Percentiles rank a stretch among this genome's conserved stretches.
Conservation (phyloP, 2,888 invertebrate genomes). For the Drosophila neotestacea region DNA sequence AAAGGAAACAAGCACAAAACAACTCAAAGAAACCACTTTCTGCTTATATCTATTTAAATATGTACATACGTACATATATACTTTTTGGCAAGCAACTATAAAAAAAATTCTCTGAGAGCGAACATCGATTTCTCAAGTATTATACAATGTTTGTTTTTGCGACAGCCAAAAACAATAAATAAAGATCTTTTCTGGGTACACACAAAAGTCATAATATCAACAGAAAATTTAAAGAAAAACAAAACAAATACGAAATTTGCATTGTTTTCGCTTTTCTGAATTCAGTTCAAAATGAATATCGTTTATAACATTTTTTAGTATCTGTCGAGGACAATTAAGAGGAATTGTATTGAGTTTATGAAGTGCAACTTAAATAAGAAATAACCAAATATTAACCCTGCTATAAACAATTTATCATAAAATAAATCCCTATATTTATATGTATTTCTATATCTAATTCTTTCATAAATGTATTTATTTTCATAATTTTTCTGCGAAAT, state of each 20-base stretch:
- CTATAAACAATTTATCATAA: too few species aligned
- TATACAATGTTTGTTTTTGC: constrained; percentile 35
- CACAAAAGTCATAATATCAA: constrained; percentile 10
- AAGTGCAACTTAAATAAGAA: too few species aligned
- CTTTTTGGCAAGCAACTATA: constrained; percentile 53
- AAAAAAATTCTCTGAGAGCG: constrained; percentile 23
- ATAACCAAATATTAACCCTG: neutral
- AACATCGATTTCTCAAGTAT: constrained; percentile 32
- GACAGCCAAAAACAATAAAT: constrained; percentile 3
- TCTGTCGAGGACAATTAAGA: constrained; percentile 1
- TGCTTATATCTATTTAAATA: neutral
- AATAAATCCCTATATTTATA: too few species aligned
- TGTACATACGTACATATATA: constrained; percentile 16
- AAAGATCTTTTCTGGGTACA: constrained; percentile 13
- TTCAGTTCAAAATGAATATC: constrained; percentile 10
- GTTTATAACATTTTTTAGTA: neutral
- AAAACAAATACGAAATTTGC: constrained; percentile 28
- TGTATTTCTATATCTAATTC: too few species aligned
- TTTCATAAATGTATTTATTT: too few species aligned
- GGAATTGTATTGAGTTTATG: neutral
- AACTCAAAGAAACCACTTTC: constrained; percentile 2
- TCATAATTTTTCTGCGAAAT: too few species aligned
- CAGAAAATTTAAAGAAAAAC: constrained; percentile 25
- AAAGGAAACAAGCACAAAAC: constrained; percentile 20
- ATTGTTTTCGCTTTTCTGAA: constrained; percentile 44